These are phyloP conservation scores for Meganola albula DNA, from an alignment of 2,888 invertebrate genomes.

Conservation along the genomic window DNA sequence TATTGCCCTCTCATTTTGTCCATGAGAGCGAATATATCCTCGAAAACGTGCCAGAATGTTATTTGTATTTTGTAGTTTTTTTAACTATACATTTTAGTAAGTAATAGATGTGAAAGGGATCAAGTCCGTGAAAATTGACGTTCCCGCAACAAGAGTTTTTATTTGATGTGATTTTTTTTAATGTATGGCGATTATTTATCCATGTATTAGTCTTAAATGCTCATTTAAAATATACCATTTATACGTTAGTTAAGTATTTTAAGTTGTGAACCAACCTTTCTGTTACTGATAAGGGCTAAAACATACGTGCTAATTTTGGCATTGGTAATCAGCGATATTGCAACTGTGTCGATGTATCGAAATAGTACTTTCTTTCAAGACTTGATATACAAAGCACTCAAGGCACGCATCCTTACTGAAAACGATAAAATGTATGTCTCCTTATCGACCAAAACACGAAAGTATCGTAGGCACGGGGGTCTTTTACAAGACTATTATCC, in stretches of 20 bases:
- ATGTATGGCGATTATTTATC: constrained; percentile 70
- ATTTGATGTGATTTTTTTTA: constrained; percentile 62
- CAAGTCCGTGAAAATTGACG: constrained; percentile 46
- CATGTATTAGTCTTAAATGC: constrained; percentile 68
- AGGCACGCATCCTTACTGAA: too few relatives aligned
- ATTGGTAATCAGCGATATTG: too few relatives aligned
- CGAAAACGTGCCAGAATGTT: constrained; percentile 72
- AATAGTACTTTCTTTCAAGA: too few relatives aligned
- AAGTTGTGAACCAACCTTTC: too few relatives aligned
- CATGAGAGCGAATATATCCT: constrained; percentile 48
- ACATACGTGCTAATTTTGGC: too few relatives aligned
- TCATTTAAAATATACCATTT: constrained; percentile 74
- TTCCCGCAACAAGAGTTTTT: constrained; percentile 40
- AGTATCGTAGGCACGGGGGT: too few relatives aligned
- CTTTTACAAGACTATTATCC: too few relatives aligned
- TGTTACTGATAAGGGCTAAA: too few relatives aligned
- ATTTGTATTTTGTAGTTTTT: constrained; percentile 64
- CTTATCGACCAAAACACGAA: too few relatives aligned
- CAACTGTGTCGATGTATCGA: too few relatives aligned
- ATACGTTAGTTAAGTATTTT: constrained; percentile 59
- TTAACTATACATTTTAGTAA: constrained; percentile 53
- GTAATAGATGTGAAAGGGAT: constrained; percentile 48
- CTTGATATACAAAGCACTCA: too few relatives aligned
- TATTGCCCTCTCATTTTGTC: constrained; percentile 50
- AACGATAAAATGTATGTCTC: too few relatives aligned